phyloP scores from a whole-genome alignment of 2,888 invertebrate genomes.

The Philereme transversata region DNA sequence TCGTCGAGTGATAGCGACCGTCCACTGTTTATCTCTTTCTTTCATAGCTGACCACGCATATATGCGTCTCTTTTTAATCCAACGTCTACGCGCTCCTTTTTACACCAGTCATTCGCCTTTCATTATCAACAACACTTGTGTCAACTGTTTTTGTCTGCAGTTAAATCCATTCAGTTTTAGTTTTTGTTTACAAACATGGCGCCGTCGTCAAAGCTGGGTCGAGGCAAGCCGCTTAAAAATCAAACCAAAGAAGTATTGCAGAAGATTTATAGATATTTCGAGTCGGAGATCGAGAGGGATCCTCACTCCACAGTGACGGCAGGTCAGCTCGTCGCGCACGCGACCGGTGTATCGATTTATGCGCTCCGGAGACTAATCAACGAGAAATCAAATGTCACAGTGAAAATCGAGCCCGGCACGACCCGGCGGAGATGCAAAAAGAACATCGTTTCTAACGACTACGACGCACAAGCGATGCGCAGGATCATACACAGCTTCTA shows the following conservation, averaged over 20 bases:
- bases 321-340: conserved; percentile 47
- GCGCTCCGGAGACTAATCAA: conserved; percentile 44
- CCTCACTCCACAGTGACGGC: conserved; percentile 49
- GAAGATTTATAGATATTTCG: conserved; percentile 48
- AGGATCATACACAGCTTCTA: conserved; percentile 48
- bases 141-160: conserved; percentile 36
- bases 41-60: conserved; percentile 13
- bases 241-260: conserved; percentile 49
- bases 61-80: conserved; percentile 31
- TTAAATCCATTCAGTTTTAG: conserved; percentile 33
- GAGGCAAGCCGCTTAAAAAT: conserved; percentile 47
- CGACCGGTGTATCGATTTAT: conserved; percentile 49
- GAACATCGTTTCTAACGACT: conserved; percentile 42
- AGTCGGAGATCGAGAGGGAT: conserved; percentile 46
- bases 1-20: conserved; percentile 21
- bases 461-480: conserved; percentile 45
- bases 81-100: conserved; percentile 29
- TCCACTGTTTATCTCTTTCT: conserved; percentile 34
- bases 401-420: conserved; percentile 40
- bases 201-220: conserved; percentile 45
- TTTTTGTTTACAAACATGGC: conserved; percentile 45
- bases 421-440: conserved; percentile 40
- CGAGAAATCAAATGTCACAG: conserved; percentile 36
- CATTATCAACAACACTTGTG: conserved; percentile 50
- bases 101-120: conserved; percentile 49